Evolutionary conservation across 1,140 invertebrate species (phyloP).

Genomic region (Schlechtendalia chinensis): DNA sequence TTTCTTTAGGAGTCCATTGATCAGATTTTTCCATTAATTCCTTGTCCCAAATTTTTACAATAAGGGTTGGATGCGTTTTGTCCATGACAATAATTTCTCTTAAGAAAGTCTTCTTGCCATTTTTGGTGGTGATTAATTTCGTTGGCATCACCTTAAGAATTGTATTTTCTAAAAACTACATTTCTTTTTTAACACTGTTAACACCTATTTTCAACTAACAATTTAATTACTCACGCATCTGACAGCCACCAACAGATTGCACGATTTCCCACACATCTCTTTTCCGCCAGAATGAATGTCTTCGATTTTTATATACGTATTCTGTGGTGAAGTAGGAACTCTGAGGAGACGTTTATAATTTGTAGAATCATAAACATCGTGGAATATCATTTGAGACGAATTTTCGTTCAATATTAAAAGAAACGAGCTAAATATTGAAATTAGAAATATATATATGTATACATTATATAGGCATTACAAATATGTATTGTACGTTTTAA

Average conservation of each 20-base stretch:
- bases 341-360: conserved; percentile 58
- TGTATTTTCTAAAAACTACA: background rate
- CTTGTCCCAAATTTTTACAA: conserved; percentile 53
- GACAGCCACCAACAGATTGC: conserved; percentile 58
- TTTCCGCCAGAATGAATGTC: conserved; percentile 56
- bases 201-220: background rate
- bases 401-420: conserved; percentile 64
- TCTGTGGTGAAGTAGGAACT: conserved; percentile 62
- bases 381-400: conserved; percentile 59
- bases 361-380: conserved; percentile 13
- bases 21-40: conserved; percentile 56
- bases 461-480: background rate
- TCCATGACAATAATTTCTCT: conserved; percentile 53
- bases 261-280: conserved; percentile 56
- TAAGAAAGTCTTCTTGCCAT: conserved; percentile 51
- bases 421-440: conserved; percentile 59
- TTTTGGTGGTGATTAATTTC: conserved; percentile 52
- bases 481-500: background rate
- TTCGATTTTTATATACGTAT: conserved; percentile 54
- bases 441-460: background rate
- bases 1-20: conserved; percentile 56
- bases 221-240: conserved; percentile 57
- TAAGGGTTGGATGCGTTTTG: conserved; percentile 54
- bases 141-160: background rate
- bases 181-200: background rate